Conservation (phyloP, 2,797 vertebrate genomes). For the Enteromius paludinosus region DNA sequence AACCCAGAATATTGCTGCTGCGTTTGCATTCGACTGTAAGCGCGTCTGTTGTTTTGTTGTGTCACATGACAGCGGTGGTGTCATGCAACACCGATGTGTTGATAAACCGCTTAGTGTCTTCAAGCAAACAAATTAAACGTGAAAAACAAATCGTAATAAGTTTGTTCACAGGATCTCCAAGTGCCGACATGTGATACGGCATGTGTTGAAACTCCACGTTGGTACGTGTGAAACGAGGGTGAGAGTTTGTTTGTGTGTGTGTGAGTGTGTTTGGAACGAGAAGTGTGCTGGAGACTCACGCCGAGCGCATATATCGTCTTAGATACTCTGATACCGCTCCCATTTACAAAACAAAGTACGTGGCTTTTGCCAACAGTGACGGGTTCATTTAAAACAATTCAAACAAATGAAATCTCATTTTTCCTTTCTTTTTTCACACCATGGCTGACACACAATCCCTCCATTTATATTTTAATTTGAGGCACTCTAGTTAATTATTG, state of each 20-base stretch:
- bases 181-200: constrained; percentile 38
- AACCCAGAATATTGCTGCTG: not conserved
- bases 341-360: constrained; percentile 54
- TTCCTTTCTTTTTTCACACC: constrained; percentile 79
- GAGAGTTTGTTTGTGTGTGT: constrained; percentile 34
- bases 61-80: constrained; percentile 47
- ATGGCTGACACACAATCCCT: constrained; percentile 81
- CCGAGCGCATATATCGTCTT: not conserved
- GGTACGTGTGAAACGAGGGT: constrained; percentile 30
- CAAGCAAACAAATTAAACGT: constrained; percentile 59
- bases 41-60: constrained; percentile 8
- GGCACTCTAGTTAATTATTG: constrained; percentile 90
- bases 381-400: constrained; percentile 87
- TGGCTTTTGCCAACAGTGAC: constrained; percentile 60
- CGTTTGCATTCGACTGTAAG: constrained; percentile 23
- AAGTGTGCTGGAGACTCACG: not conserved
- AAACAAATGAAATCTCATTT: constrained; percentile 83
- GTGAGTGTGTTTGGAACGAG: constrained; percentile 4
- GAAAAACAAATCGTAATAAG: constrained; percentile 55
- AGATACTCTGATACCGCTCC: constrained; percentile 19
- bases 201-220: constrained; percentile 45
- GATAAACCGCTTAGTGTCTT: constrained; percentile 56
- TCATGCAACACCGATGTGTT: constrained; percentile 50
- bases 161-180: constrained; percentile 50
- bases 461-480: constrained; percentile 88